These are phyloP conservation scores for Sycophila texana DNA, from an alignment of 2,888 invertebrate species.

Conservation along the genomic window DNA sequence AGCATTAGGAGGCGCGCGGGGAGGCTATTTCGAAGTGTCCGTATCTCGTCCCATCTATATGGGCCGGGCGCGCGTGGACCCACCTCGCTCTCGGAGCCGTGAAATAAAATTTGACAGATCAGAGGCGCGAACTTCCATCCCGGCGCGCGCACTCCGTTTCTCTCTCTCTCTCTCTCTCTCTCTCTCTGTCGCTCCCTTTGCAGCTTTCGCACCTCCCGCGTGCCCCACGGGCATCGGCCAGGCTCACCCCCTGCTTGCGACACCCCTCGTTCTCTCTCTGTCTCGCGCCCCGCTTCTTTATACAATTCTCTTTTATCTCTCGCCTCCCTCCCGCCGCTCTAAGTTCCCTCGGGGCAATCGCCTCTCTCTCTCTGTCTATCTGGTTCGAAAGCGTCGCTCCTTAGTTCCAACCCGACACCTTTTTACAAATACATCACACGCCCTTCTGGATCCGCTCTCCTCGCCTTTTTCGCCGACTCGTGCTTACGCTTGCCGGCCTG, in stretches of 20 bases:
- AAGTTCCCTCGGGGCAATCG: constrained; percentile 71
- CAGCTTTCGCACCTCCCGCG: constrained; percentile 64
- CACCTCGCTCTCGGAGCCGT: constrained; percentile 68
- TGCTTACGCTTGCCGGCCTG: not conserved
- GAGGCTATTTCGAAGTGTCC: not conserved
- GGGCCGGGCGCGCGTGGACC: not conserved
- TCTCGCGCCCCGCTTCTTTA: constrained; percentile 68
- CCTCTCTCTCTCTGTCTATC: constrained; percentile 70
- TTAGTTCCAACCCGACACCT: constrained; percentile 75
- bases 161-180: not conserved
- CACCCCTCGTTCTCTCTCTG: constrained; percentile 59
- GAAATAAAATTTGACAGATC: constrained; percentile 76
- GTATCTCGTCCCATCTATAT: constrained; percentile 27
- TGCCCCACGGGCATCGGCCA: constrained; percentile 67
- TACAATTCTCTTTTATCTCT: constrained; percentile 75
- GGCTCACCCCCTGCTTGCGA: constrained; percentile 51
- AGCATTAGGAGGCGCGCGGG: constrained; percentile 16
- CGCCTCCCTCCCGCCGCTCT: constrained; percentile 68
- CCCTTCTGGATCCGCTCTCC: constrained; percentile 65
- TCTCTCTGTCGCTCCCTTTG: not conserved
- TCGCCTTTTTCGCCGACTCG: constrained; percentile 47
- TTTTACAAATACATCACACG: constrained; percentile 76
- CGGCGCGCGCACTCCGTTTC: constrained; percentile 61
- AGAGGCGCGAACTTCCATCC: constrained; percentile 64
- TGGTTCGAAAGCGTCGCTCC: constrained; percentile 68